Evolutionary conservation across 2,113 vertebrate species (phyloP), one percentile per base, ranked within the genome.

Genomic region (Brachyhypopomus gauderio): DNA sequence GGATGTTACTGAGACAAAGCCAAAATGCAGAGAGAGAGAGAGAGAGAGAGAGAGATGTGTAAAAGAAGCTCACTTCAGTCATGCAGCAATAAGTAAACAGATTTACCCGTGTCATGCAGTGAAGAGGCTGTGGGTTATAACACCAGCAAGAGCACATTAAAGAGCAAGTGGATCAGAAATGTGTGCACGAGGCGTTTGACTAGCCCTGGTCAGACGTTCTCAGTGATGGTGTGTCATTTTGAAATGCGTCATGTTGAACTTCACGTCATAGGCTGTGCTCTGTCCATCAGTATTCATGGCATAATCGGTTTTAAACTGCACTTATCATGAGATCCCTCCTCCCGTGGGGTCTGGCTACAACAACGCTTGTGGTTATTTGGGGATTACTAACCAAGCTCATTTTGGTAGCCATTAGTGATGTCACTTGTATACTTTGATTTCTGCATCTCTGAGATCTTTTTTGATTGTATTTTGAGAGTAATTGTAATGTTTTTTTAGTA

Each of bases 1-100:
- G 45, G 80, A 81, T 76, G 80, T 69, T 75, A 60, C 52, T 80
- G 71, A 74, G 70, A 74, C 59, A 80, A 71, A 80, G 71, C 73
- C 83, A 77, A 52, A 8, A 52, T 52, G 38, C 6, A 38, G 59
- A 80, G 41, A 48, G 74, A 59, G 63, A 48, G 34, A 72, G 45
- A 73, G 60, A 36, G 19, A 52, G 25, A 34, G 19, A 48, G 45
- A 3, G 55, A n/a, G 55, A 52, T 12, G 34, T 66, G 60, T 56
- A 22, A 23, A 56, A 6, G 20, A 70, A 52, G 19, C 20, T 48
- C 16, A 62, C n/a, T 70, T 76, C 20, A 59, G 60, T 76, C 75
- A 77, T 77, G 16, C 48, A 70, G 66, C 12, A 70, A 70, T 41
- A 34, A 70, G 36, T 38, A 41, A 38, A 17, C 6, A 67, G 34